These are phyloP conservation scores for Falco punctatus DNA, from an alignment of 2,113 vertebrate genomes.

Conservation along the genomic window DNA sequence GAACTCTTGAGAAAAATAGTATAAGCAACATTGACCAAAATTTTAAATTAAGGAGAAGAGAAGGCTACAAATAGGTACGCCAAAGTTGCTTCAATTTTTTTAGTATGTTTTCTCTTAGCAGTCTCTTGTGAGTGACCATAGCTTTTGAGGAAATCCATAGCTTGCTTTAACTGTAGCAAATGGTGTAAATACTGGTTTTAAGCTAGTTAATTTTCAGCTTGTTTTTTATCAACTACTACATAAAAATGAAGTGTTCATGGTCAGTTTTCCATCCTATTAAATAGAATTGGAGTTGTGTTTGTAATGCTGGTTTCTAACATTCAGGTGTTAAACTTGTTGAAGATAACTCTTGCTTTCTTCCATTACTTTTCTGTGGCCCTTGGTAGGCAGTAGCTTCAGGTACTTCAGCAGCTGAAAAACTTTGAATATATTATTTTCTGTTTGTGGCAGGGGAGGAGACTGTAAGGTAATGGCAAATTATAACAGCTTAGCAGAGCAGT, in stretches of 20 bases:
- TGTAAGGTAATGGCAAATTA: background rate
- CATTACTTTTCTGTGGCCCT: background rate
- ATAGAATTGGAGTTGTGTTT: background rate
- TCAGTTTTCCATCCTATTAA: background rate
- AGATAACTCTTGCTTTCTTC: background rate
- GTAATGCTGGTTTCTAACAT: background rate
- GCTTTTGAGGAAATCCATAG: background rate
- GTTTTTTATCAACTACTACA: background rate
- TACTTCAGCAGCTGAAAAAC: background rate
- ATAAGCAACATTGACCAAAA: background rate
- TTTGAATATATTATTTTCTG: background rate
- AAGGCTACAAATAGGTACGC: background rate
- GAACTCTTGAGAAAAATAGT: background rate
- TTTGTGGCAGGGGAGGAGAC: background rate
- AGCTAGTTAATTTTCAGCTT: background rate
- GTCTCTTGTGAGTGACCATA: background rate
- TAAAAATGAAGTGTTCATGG: background rate
- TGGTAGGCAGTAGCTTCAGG: background rate
- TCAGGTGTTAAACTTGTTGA: background rate
- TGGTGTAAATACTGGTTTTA: background rate
- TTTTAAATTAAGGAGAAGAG: background rate
- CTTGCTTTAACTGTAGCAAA: background rate
- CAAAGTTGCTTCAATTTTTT: background rate
- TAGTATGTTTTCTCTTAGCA: background rate
- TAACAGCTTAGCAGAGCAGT: background rate